A percentile compares a stretch with the other conserved stretches of the same genome.
phyloP scores from a whole-genome alignment of 2,797 vertebrate species.

The Odontamblyopus lacepedii region DNA sequence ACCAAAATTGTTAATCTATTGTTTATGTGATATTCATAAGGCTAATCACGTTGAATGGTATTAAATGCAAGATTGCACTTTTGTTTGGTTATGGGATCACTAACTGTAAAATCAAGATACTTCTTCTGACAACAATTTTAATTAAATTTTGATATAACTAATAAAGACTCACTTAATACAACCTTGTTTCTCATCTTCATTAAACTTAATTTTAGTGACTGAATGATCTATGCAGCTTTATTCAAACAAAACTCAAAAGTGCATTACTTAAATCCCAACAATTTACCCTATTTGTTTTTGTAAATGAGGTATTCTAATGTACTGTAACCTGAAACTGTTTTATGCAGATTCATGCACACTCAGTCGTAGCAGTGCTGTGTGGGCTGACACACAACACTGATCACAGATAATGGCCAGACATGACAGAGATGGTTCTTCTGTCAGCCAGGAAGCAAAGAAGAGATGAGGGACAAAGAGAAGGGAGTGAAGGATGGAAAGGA shows the following conservation, averaged over 20 bases:
- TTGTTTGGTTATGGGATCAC: not conserved
- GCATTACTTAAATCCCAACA: not conserved
- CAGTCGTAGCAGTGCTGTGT: slow-evolving; percentile 34
- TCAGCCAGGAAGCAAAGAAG: slow-evolving; percentile 41
- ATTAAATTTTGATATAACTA: not conserved
- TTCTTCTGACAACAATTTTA: not conserved
- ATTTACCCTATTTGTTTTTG: not conserved
- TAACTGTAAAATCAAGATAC: not conserved
- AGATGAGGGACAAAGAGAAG: slow-evolving; percentile 26
- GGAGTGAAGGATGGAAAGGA: slow-evolving; percentile 31
- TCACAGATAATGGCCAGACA: slow-evolving; percentile 68
- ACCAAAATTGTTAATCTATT: not conserved
- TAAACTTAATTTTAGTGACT: not conserved
- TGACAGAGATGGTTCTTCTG: slow-evolving; percentile 52
- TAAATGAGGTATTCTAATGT: slow-evolving; percentile 3
- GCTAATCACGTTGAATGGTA: no score
- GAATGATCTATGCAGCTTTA: not conserved
- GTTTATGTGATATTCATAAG: not conserved
- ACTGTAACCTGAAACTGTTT: slow-evolving; percentile 2
- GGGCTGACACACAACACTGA: slow-evolving; percentile 56
- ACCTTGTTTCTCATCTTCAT: not conserved
- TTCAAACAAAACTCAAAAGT: not conserved
- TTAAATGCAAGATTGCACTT: no score
- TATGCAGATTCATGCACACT: slow-evolving; percentile 19
- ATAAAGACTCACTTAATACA: not conserved